Evolutionary conservation across 2,113 vertebrate genomes (phyloP), one percentile per base, ranked within the genome.

Genomic region (Oreochromis niloticus): DNA sequence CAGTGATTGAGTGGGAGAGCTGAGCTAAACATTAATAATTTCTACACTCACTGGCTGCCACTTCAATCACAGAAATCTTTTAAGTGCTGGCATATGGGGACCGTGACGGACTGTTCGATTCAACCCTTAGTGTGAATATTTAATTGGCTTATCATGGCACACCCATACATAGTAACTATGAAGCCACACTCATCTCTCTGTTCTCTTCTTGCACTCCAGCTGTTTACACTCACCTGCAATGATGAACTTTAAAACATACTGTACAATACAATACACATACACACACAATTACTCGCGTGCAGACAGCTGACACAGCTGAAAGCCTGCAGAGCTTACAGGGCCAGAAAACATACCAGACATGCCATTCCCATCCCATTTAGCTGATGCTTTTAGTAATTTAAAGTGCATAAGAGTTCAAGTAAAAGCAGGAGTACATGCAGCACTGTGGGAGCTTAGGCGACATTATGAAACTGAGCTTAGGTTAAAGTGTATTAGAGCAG

Each of bases 351-450:
- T 61, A 22, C 2, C 55, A 71, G 73, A 89, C 87, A 81, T 4
- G n/a, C 41, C 7, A 43, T 66, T 39, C 6, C 34, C 81, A 93
- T 91, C 84, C 90, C 80, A 88, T 91, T 92, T 87, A 88, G 84
- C 52, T 52, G 6, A 85, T 88, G 89, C 89, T 89, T 92, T 94
- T 91, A 93, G 93, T 66, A 81, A 89, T 84, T 85, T 91, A 91
- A 88, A 93, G 91, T 88, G 84, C 89, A 90, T 11, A 81, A 73
- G 57, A 89, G 88, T 87, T 86, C 81, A 86, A 43, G 57, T 80
- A 66, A 85, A 88, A 88, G 84, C 82, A 11, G 82, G 50, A 56
- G 34, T 52, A 41, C 27, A 66, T 39, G 80, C 6, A 27, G 71
- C 41, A 27, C 82, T 19, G 88, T 17, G 13, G 86, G 86, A 81